These are phyloP conservation scores for Oryzias curvinotus DNA, from an alignment of 2,113 vertebrate species.

Conservation along the genomic window DNA sequence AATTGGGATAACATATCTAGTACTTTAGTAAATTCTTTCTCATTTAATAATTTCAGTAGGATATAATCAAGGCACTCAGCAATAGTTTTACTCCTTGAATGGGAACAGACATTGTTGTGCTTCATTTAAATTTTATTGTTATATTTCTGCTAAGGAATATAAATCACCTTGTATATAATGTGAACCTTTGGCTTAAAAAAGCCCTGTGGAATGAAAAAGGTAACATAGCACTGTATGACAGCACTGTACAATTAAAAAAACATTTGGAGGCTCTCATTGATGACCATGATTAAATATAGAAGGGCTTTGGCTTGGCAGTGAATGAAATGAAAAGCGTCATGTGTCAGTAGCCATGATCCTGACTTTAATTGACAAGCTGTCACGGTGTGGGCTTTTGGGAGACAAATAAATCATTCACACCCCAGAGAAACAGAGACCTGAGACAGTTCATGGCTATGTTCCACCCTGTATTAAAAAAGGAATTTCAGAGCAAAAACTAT, in stretches of 20 bases:
- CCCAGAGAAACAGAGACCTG: slow-evolving; percentile 49
- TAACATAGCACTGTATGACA: slow-evolving; percentile 21
- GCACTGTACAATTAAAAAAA: slow-evolving; percentile 31
- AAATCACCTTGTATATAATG: slow-evolving; percentile 23
- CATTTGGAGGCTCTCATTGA: slow-evolving; percentile 46
- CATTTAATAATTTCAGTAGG: no score
- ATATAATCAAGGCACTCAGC: no score
- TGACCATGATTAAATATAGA: slow-evolving; percentile 61
- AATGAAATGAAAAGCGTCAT: slow-evolving; percentile 73
- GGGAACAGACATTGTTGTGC: no score
- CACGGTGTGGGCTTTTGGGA: slow-evolving; percentile 58
- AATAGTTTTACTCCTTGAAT: no score
- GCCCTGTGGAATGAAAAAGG: slow-evolving; percentile 4
- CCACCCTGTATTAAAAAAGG: slow-evolving; percentile 19
- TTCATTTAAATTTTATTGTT: neutral
- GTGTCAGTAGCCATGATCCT: slow-evolving; percentile 68
- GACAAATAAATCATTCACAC: slow-evolving; percentile 65
- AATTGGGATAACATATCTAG: slow-evolving; percentile 28
- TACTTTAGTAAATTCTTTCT: no score
- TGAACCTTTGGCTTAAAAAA: slow-evolving; percentile 14
- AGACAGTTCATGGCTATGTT: slow-evolving; percentile 39
- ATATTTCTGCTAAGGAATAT: slow-evolving; percentile 9
- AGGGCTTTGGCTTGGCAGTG: slow-evolving; percentile 43
- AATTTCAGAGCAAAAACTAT: slow-evolving; percentile 6
- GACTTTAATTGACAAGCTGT: slow-evolving; percentile 78